These are phyloP conservation scores for Catocala fraxini DNA, from an alignment of 2,888 invertebrate species.

Conservation along the genomic window DNA sequence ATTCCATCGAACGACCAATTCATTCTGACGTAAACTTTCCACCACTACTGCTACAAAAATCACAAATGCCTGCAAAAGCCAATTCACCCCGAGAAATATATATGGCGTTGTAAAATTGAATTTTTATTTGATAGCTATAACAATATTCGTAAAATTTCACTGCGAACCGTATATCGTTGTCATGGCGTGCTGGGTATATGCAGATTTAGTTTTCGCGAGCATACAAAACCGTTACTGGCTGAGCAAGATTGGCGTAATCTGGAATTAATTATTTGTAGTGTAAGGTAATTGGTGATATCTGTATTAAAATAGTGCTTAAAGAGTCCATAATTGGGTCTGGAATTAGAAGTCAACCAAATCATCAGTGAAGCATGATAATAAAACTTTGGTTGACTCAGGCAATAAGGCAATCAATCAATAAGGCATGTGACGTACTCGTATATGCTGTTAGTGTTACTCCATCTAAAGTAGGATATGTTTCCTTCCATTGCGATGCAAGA, in stretches of 20 bases:
- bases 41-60: neutral
- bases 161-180: constrained; percentile 25
- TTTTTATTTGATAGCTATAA: constrained; percentile 43
- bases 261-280: neutral
- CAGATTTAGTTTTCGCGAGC: constrained; percentile 27
- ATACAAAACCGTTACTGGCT: constrained; percentile 1
- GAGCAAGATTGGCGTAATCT: constrained; percentile 1
- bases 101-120: constrained; percentile 36
- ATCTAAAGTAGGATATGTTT: too few species aligned
- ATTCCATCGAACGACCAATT: too few species aligned
- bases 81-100: constrained; percentile 15
- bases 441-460: too few species aligned
- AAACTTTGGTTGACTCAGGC: too few species aligned
- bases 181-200: constrained; percentile 22
- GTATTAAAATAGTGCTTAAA: too few species aligned
- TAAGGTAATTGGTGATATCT: neutral
- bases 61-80: neutral
- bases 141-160: constrained; percentile 47
- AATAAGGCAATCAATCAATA: too few species aligned
- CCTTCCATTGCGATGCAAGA: too few species aligned
- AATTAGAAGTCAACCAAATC: too few species aligned
- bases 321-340: too few species aligned
- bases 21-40: too few species aligned
- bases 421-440: too few species aligned
- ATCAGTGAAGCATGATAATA: too few species aligned